Conservation (phyloP, 1,140 invertebrate species). For the Drosophila yakuba region DNA sequence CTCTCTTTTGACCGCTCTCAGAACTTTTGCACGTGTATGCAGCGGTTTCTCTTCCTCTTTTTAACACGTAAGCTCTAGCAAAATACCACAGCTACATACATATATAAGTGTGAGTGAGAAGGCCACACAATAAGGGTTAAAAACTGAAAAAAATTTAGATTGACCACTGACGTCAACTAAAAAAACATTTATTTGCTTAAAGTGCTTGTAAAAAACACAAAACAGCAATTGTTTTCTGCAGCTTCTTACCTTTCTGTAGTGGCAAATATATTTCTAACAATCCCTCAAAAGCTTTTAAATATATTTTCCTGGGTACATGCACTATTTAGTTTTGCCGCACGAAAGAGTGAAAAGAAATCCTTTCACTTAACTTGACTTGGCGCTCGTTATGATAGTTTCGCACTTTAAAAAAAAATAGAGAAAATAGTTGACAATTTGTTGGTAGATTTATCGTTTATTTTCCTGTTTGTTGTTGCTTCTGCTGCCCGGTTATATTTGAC, state of each 20-base stretch:
- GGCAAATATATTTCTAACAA: no score
- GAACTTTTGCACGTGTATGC: conserved; percentile 42
- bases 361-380: no score
- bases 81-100: conserved; percentile 2
- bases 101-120: conserved; percentile 12
- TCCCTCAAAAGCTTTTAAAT: not conserved
- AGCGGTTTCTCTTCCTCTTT: conserved; percentile 18
- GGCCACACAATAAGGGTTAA: not conserved
- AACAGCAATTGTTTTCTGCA: not conserved
- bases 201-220: conserved; percentile 1
- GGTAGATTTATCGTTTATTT: conserved; percentile 1
- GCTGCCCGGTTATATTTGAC: conserved; percentile 1
- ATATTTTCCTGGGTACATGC: not conserved
- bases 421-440: conserved; percentile 1
- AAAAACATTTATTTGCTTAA: not conserved
- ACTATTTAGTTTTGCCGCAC: not conserved
- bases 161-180: conserved; percentile 35
- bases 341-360: no score
- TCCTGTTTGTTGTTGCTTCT: not conserved
- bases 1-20: conserved; percentile 2
- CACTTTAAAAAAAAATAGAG: conserved; percentile 2
- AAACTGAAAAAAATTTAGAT: conserved; percentile 13
- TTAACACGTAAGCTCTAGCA: conserved; percentile 32
- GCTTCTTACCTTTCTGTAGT: conserved; percentile 6
- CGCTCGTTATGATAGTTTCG: not conserved